Evolutionary conservation across 2,888 invertebrate species (phyloP), one percentile per base, ranked within the genome.

Genomic region (Pristionchus fissidentatus): DNA sequence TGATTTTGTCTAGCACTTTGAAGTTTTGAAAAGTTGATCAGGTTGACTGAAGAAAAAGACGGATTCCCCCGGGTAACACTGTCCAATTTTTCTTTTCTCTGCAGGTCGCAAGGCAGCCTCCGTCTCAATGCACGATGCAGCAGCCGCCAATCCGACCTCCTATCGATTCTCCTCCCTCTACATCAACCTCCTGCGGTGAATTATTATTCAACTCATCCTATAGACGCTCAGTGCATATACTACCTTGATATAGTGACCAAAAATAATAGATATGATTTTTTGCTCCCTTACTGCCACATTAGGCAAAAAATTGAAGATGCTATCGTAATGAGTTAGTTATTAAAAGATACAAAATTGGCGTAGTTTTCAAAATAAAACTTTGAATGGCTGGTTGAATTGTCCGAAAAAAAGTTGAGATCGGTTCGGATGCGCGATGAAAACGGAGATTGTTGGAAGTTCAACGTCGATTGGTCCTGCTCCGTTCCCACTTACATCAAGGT

Each of bases 111-210:
- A 66, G 29, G 38, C 41, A 38, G 55, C 38, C 1, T 46, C 62
- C 41, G 81, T 81, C 10, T 81, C 81, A 32, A 52, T 81, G 52
- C 81, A 81, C 66, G 81, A 81, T 66, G 52, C 81, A 5, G 46
- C 26, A 66, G 81, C 81, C 29, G 84, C 87, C 38, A 92, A 92
- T 83, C 92, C 92, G n/a, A 92, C 92, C 32, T 88, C 88, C 79
- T 92, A 92, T 85, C 90, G 92, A n/a, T 90, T 88, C 87, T 89
- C 89, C 8, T 91, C 89, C 22, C 87, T 89, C 52, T 92, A 92
- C 86, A 89, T 92, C 78, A 86, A 89, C 73, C 87, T 92, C 29
- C 46, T 81, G 46, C 41, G 81, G 81, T 81, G 46, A 35, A 13
- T 8, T 41, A 38, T n/a, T 15, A 19, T 38, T 80, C 26, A 19